A percentile compares a stretch with the other conserved stretches of the same genome.
phyloP scores from a whole-genome alignment of 2,797 vertebrate genomes.

The Onychomys arenicola region DNA sequence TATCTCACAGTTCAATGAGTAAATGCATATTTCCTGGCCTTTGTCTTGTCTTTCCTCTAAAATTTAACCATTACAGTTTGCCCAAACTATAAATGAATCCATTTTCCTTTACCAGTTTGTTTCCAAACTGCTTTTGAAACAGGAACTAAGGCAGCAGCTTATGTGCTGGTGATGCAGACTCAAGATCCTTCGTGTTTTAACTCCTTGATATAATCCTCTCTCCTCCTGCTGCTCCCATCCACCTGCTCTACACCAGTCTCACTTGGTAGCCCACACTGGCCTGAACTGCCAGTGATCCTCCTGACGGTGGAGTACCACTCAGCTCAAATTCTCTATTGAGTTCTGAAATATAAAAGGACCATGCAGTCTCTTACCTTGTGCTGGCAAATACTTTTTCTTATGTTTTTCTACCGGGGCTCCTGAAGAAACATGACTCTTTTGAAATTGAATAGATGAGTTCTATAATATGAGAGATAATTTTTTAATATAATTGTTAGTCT shows the following conservation, averaged over 20 bases:
- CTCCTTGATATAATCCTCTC: neutral
- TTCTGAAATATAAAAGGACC: conserved; percentile 54
- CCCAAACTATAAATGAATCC: neutral
- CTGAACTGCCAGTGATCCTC: neutral
- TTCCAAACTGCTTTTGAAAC: neutral
- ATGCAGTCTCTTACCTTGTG: conserved; percentile 86
- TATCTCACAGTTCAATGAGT: neutral
- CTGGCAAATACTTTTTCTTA: conserved; percentile 81
- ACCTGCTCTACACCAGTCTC: neutral
- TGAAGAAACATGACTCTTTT: conserved; percentile 81
- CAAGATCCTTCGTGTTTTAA: neutral
- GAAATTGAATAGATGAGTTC: conserved; percentile 87
- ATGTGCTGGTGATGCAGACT: neutral
- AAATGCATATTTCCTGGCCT: neutral
- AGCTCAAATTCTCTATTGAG: neutral
- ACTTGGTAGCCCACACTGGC: neutral
- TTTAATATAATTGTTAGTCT: conserved; percentile 43
- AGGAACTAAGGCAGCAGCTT: neutral
- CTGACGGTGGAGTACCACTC: too few relatives aligned
- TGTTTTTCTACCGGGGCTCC: conserved; percentile 82
- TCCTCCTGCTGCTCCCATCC: neutral
- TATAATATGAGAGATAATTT: conserved; percentile 82
- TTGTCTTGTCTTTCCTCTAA: neutral
- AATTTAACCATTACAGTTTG: neutral
- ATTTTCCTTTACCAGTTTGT: neutral